Evolutionary conservation across 2,888 invertebrate species (phyloP), one percentile per base, ranked within the genome.

Genomic region (Ischnura elegans): DNA sequence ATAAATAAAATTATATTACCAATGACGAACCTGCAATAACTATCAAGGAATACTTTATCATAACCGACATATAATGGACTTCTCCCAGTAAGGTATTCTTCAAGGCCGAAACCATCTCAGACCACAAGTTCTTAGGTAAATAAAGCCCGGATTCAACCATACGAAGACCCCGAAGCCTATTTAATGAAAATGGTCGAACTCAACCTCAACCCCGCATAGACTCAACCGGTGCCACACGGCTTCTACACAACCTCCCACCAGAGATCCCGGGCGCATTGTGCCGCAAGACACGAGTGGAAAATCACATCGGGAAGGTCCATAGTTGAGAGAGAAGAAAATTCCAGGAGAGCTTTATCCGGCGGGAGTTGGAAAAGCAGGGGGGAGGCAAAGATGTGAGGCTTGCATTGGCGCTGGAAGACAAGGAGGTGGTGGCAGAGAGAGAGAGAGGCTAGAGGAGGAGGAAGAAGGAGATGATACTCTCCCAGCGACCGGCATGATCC

Each of bases 401-500:
- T 29, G 87, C 51, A 51, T 25, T 47, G 47, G 42, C 51, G 61
- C 42, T n/a, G 87, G 29, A 61, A 55, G 61, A 36, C 51, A 8
- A 51, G 51, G 51, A 51, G 51, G 51, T n/a, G n/a, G n/a, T n/a
- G n/a, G n/a, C n/a, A n/a, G n/a, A n/a, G n/a, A n/a, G 19, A 47
- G n/a, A 16, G 47, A 19, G 87, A 19, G 87, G 87, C 47, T n/a
- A 21, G 47, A 42, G 87, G 87, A 29, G 13, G 19, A 5, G 13
- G 47, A 47, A 51, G 51, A 51, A 51, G 51, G 42, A 51, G 51
- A 51, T 86, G 86, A 46, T 46, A 46, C 86, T 46, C 36, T 85
- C 85, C 42, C 25, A 5, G 25, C 86, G 86, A 86, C 87, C 47
- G 87, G 47, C 87, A 51, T 51, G 47, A 51, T 51, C 87, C 29